phyloP scores from a whole-genome alignment of 2,113 vertebrate species.

The Gobio gobio region DNA sequence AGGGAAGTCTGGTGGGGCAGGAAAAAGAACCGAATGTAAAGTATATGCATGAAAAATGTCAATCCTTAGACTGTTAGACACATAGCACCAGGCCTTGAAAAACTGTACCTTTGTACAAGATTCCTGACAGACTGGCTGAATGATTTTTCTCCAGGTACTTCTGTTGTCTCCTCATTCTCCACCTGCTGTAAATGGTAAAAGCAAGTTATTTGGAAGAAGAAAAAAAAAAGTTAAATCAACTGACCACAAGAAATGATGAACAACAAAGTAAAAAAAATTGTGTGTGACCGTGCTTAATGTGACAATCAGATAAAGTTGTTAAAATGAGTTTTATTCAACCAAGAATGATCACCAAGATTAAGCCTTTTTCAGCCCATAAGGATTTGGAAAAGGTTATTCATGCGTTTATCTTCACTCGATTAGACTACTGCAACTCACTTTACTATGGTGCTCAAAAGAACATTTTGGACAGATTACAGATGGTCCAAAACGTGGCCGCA shows the following conservation, averaged over 20 bases:
- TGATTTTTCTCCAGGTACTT: slow-evolving; percentile 75
- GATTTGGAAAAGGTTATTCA: too few relatives aligned
- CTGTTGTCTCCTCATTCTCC: slow-evolving; percentile 54
- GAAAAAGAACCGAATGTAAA: slow-evolving; percentile 3
- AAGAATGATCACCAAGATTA: too few relatives aligned
- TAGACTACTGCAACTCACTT: too few relatives aligned
- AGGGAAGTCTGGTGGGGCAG: slow-evolving; percentile 78
- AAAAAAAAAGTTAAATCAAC: background rate
- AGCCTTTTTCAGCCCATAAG: too few relatives aligned
- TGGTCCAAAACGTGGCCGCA: too few relatives aligned
- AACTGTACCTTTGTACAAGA: slow-evolving; percentile 74
- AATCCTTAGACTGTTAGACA: background rate
- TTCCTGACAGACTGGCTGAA: slow-evolving; percentile 77
- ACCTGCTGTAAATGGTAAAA: slow-evolving; percentile 59
- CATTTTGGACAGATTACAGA: too few relatives aligned
- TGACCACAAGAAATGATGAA: background rate
- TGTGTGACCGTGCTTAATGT: too few relatives aligned
- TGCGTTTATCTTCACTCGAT: too few relatives aligned
- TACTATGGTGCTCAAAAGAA: too few relatives aligned
- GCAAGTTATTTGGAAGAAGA: background rate
- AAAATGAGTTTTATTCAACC: too few relatives aligned
- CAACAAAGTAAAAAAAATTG: background rate
- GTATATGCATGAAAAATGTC: background rate
- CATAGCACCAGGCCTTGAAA: background rate
- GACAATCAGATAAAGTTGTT: too few relatives aligned